These are phyloP conservation scores for Masnerella sp. DNA, from an alignment of 2,888 invertebrate genomes.

Conservation along the genomic window DNA sequence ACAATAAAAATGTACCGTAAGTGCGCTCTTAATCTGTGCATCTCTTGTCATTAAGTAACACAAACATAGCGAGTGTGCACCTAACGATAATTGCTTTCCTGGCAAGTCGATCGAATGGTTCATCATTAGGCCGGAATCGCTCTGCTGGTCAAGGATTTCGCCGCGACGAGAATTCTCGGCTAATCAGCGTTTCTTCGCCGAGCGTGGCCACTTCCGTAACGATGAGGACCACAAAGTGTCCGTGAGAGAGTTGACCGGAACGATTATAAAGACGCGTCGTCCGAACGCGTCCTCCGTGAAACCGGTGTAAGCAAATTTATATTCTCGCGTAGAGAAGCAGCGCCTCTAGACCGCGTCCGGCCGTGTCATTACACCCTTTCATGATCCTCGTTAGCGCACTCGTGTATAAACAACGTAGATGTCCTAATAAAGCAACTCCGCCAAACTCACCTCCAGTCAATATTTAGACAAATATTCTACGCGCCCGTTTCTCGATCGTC, in stretches of 20 bases:
- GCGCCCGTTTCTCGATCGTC: too few species aligned
- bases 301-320: slow-evolving; percentile 73
- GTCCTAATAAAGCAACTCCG: slow-evolving; percentile 61
- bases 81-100: slow-evolving; percentile 57
- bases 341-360: slow-evolving; percentile 71
- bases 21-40: slow-evolving; percentile 54
- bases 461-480: slow-evolving; percentile 22
- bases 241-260: slow-evolving; percentile 65
- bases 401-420: slow-evolving; percentile 64
- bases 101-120: slow-evolving; percentile 59
- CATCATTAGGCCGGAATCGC: slow-evolving; percentile 60
- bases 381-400: slow-evolving; percentile 71
- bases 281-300: slow-evolving; percentile 64
- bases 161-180: slow-evolving; percentile 60
- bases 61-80: slow-evolving; percentile 50
- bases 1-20: slow-evolving; percentile 57
- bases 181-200: slow-evolving; percentile 61
- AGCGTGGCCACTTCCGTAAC: slow-evolving; percentile 62
- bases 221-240: slow-evolving; percentile 62
- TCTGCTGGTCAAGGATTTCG: slow-evolving; percentile 62
- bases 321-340: slow-evolving; percentile 63
- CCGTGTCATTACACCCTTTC: slow-evolving; percentile 75
- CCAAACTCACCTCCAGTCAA: slow-evolving; percentile 21
- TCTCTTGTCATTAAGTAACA: slow-evolving; percentile 61
- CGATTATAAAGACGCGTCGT: slow-evolving; percentile 64